A percentile compares a stretch with the other conserved stretches of the same genome.
Conservation (phyloP, 2,797 vertebrate genomes). For the Enteromius viviparus region DNA sequence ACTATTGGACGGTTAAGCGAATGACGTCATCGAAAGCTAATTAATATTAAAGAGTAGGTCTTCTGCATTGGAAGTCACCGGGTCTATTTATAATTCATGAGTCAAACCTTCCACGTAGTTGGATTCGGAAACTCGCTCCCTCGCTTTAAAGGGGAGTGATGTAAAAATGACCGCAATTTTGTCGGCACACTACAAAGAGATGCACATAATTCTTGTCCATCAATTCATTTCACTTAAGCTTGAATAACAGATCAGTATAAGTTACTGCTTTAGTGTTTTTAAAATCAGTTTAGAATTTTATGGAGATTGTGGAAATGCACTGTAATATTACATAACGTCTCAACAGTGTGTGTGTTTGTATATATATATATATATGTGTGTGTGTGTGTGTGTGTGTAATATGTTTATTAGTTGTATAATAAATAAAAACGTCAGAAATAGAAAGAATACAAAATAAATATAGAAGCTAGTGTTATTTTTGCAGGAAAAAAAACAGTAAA, state of each 20-base stretch:
- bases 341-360: too few species aligned
- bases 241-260: not conserved
- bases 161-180: not conserved
- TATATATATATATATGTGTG: too few species aligned
- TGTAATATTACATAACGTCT: not conserved
- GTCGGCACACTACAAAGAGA: not conserved
- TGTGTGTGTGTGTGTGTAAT: too few species aligned
- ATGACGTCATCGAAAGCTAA: rapidly evolving
- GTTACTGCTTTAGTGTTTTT: not conserved
- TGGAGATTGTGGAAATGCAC: too few species aligned
- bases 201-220: not conserved
- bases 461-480: too few species aligned
- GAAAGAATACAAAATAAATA: too few species aligned
- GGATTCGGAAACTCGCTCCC: not conserved
- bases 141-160: slow-evolving; percentile 12
- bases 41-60: not conserved
- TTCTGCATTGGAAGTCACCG: not conserved
- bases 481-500: too few species aligned
- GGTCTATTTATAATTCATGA: not conserved
- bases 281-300: not conserved
- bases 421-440: too few species aligned
- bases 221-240: not conserved
- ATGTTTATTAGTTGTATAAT: too few species aligned
- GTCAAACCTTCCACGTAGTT: not conserved
- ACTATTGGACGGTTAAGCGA: not conserved